These are phyloP conservation scores for Capreolus pygargus DNA, from an alignment of 2,113 vertebrate genomes.

Conservation along the genomic window DNA sequence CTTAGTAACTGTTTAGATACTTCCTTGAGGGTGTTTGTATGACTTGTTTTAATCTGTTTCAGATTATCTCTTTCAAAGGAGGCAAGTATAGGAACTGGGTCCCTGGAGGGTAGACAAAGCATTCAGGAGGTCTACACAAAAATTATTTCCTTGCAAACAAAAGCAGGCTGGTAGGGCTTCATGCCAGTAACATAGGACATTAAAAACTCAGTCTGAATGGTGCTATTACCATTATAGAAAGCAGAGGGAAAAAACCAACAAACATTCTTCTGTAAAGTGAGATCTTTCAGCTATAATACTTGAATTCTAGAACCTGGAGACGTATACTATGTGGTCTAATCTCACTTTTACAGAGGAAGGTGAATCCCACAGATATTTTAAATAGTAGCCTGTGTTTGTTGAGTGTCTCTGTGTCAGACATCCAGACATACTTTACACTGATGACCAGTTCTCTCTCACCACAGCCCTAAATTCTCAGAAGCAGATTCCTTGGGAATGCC, in stretches of 20 bases:
- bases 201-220: background rate
- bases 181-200: background rate
- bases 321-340: background rate
- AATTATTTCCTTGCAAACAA: background rate
- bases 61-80: background rate
- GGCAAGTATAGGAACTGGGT: background rate
- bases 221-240: background rate
- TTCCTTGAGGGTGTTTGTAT: background rate
- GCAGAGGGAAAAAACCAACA: background rate
- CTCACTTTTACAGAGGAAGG: background rate
- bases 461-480: background rate
- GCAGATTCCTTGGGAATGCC: background rate
- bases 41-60: background rate
- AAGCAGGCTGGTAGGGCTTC: background rate
- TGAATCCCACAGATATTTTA: background rate
- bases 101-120: background rate
- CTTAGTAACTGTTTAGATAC: background rate
- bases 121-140: background rate
- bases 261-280: background rate
- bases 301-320: background rate
- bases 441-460: background rate
- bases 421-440: background rate
- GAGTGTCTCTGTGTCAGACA: background rate
- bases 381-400: background rate
- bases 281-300: background rate